Base-by-base conservation (phyloP, 1,140 invertebrate species). In the Diachasma alloeum region DNA sequence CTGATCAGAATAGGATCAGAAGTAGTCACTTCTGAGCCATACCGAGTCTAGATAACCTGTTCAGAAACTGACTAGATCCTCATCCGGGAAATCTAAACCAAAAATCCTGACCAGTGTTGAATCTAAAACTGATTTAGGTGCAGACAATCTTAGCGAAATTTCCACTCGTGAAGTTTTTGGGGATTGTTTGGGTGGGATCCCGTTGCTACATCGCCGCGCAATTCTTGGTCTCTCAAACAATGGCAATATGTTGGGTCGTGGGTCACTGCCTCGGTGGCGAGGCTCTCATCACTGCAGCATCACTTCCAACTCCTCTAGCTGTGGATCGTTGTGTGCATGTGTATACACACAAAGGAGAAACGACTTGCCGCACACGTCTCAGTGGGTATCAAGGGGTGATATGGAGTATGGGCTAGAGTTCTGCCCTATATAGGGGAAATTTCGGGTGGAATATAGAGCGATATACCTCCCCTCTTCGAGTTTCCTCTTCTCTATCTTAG, bases 211-310 rank as follows among this genome's bases (percentile, higher is more conserved):
- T 42, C 39, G 39, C 22, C 15, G 69, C 68, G 80, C 80, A 82
- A 86, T 86, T 85, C 80, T 80, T 79, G 79, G 15, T 0, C 24
- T 84, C 82, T 84, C 85, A 86, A 87, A 87, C 84, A 87, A 84
- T 80, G 80, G 79, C 85, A 84, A 86, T 86, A 86, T 85, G 85
- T 85, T 86, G 82, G 78, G 83, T 86, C 84, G 81, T 83, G 84
- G 85, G 82, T 85, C 84, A 86, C 83, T 85, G 84, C 79, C 79
- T 85, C 83, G 80, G 59, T 59, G 69, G 70, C 76, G 79, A 77
- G 81, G 75, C 80, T 80, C 83, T 79, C 81, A 76, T 81, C n/a
- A 78, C 75, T 74, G 81, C 77, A 81, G 39, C 78, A 72, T n/a
- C 36, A 53, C 74, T 53, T 24, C 10, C 2, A 36, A 37, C 37